These are phyloP conservation scores for Zootermopsis nevadensis DNA, from an alignment of 2,888 invertebrate genomes.

Conservation along the genomic window DNA sequence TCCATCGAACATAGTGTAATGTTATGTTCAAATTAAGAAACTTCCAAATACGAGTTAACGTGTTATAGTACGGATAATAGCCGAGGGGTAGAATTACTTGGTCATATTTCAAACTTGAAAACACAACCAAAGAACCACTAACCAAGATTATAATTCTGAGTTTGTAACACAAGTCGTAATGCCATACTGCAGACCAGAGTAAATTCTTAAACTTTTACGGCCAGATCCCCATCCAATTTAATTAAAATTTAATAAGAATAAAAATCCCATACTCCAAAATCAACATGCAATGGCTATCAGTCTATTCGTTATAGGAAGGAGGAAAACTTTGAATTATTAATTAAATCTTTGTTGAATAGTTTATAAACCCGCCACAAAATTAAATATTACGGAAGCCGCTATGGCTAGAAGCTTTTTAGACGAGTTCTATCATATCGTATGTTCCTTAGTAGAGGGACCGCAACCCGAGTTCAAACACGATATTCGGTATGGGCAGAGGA, in stretches of 20 bases:
- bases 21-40: background rate
- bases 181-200: background rate
- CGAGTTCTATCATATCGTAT: too few species aligned
- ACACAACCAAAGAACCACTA: background rate
- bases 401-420: too few species aligned
- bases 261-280: slow-evolving; percentile 24
- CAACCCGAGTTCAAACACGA: too few species aligned
- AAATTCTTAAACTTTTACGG: slow-evolving; percentile 35
- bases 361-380: slow-evolving; percentile 1
- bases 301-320: background rate
- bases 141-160: slow-evolving; percentile 13
- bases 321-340: slow-evolving; percentile 28
- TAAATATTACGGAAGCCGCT: background rate
- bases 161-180: slow-evolving; percentile 7
- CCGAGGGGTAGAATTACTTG: background rate
- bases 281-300: slow-evolving; percentile 23
- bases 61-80: background rate
- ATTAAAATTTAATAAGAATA: slow-evolving; percentile 39
- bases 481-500: too few species aligned
- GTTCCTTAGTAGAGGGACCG: too few species aligned
- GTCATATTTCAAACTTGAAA: background rate
- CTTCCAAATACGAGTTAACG: background rate
- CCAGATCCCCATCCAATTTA: slow-evolving; percentile 13
- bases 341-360: slow-evolving; percentile 27
- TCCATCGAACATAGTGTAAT: background rate